Conservation (phyloP, 1,140 invertebrate species). For the Chrysoperla carnea region DNA sequence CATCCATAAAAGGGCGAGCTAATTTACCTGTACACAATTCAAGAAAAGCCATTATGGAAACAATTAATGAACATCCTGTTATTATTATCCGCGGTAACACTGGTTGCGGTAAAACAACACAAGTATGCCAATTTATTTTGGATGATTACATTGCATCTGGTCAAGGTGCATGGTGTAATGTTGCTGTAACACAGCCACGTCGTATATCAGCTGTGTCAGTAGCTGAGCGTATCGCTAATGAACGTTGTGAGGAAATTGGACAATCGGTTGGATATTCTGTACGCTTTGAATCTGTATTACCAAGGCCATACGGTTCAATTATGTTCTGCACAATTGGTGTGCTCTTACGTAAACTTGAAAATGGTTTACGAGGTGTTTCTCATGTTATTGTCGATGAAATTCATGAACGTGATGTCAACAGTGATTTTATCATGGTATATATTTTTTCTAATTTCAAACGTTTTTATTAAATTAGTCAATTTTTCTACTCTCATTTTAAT, state of each 20-base stretch:
- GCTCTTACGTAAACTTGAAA: constrained; percentile 76
- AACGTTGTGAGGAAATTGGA: constrained; percentile 73
- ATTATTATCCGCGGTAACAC: constrained; percentile 84
- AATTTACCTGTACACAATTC: constrained; percentile 58
- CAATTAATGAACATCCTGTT: constrained; percentile 73
- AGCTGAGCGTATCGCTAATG: constrained; percentile 73
- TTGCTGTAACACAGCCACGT: constrained; percentile 86
- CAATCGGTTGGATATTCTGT: constrained; percentile 80
- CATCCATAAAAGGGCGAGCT: constrained; percentile 47
- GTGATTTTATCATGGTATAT: constrained; percentile 76
- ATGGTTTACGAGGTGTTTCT: constrained; percentile 68
- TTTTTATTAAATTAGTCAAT: not conserved
- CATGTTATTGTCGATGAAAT: constrained; percentile 95
- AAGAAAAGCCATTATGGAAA: constrained; percentile 57
- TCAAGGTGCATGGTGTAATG: constrained; percentile 65
- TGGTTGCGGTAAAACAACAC: constrained; percentile 78
- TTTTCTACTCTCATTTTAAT: no score
- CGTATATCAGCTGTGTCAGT: constrained; percentile 90
- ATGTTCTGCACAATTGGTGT: constrained; percentile 94
- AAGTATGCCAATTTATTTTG: constrained; percentile 91
- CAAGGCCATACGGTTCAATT: constrained; percentile 80
- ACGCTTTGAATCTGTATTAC: constrained; percentile 74
- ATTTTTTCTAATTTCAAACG: not conserved
- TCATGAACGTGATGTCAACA: constrained; percentile 92
- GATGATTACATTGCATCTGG: constrained; percentile 84